A percentile compares a stretch with the other conserved stretches of the same genome.
Evolutionary conservation across 2,888 invertebrate genomes (phyloP).

Genomic region (Chloromyia formosa): DNA sequence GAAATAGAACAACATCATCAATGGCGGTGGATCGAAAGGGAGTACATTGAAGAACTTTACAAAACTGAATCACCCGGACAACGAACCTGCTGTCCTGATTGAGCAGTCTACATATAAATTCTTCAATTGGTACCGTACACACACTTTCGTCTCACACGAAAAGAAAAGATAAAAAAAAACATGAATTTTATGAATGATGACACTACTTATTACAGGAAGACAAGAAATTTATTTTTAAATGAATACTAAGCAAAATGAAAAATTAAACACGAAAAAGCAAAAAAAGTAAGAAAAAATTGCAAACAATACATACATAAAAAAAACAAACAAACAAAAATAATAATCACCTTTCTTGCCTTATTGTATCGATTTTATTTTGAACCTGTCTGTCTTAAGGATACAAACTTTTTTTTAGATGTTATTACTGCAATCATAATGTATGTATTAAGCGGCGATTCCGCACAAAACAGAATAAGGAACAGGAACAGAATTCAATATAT

Average conservation of each 20-base stretch:
- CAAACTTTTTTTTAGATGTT: conserved; percentile 30
- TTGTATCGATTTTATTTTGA: conserved; percentile 43
- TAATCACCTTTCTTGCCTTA: conserved; percentile 53
- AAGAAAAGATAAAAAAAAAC: conserved; percentile 1
- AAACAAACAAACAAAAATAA: conserved; percentile 35
- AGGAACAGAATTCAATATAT: no score
- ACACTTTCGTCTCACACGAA: background rate
- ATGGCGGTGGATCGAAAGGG: background rate
- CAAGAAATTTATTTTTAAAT: conserved; percentile 41
- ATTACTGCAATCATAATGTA: conserved; percentile 21
- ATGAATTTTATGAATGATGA: conserved; percentile 12
- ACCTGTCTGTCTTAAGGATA: background rate
- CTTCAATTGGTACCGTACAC: background rate
- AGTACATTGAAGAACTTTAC: conserved; percentile 12
- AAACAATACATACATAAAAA: background rate
- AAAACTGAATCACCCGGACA: no score
- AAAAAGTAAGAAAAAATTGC: no score
- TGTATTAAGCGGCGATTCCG: no score
- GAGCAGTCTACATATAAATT: no score
- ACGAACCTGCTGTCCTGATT: no score
- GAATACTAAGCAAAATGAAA: conserved; percentile 33
- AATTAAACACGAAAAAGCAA: conserved; percentile 30
- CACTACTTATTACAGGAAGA: conserved; percentile 37
- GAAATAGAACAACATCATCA: conserved; percentile 4
- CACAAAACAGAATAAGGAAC: no score